A percentile compares a stretch with the other conserved stretches of the same genome.
Evolutionary conservation across 1,140 invertebrate genomes (phyloP).

Genomic region (Tetramorium parvispinum): DNA sequence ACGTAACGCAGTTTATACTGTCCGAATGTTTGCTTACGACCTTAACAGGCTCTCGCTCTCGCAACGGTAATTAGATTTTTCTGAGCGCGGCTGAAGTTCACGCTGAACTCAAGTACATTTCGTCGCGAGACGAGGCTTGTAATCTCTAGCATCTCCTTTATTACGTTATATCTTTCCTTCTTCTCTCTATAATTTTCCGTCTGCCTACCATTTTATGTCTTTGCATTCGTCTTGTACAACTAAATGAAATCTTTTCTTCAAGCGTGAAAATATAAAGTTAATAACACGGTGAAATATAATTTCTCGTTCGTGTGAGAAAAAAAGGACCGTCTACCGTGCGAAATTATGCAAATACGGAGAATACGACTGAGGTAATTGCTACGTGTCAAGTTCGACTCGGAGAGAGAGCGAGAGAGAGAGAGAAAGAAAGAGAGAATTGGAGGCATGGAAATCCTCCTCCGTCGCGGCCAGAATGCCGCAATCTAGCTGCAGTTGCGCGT

Average conservation of each 20-base stretch:
- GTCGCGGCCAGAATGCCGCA: not conserved
- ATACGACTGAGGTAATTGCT: constrained; percentile 1
- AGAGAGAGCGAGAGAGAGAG: too few species aligned
- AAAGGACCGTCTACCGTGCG: not conserved
- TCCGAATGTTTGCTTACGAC: not conserved
- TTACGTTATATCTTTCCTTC: not conserved
- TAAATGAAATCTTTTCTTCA: not conserved
- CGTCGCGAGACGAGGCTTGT: not conserved
- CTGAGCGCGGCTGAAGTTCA: not conserved
- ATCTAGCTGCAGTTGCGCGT: constrained; percentile 5
- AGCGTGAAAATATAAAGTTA: not conserved
- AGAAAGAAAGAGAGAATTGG: too few species aligned
- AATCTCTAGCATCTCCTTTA: not conserved
- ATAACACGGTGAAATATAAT: not conserved
- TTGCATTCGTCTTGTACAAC: not conserved
- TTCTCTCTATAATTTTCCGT: constrained; percentile 17
- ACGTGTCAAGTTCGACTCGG: constrained; percentile 37
- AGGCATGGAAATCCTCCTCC: not conserved
- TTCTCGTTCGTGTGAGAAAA: not conserved
- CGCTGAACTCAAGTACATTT: not conserved
- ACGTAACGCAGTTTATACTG: not conserved
- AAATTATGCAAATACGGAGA: constrained; percentile 32
- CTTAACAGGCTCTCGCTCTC: constrained; percentile 21
- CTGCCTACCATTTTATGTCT: not conserved
- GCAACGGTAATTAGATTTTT: constrained; percentile 62